Conservation (phyloP, 2,113 vertebrate species). For the Trogon melanurus region DNA sequence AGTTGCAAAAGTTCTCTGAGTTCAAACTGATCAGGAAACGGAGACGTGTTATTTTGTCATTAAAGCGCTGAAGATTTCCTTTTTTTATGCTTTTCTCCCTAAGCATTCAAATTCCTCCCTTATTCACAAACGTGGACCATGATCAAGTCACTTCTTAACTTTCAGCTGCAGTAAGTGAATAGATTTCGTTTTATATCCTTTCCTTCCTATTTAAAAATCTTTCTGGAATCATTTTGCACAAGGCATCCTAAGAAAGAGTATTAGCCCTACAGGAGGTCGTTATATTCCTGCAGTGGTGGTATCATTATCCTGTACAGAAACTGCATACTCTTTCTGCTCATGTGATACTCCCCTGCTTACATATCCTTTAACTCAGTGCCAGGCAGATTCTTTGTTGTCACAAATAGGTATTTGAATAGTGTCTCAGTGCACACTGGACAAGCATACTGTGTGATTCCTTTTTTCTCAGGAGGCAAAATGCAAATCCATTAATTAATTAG, state of each 20-base stretch:
- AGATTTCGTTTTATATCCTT: background rate
- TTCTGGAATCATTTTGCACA: background rate
- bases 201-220: background rate
- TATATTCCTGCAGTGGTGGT: background rate
- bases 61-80: background rate
- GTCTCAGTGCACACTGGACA: background rate
- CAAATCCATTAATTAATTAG: background rate
- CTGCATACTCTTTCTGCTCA: background rate
- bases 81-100: background rate
- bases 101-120: background rate
- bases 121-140: background rate
- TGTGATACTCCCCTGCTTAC: background rate
- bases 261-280: background rate
- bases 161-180: background rate
- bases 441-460: background rate
- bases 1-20: background rate
- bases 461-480: background rate
- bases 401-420: background rate
- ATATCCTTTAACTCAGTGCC: background rate
- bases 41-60: background rate
- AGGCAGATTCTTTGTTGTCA: background rate
- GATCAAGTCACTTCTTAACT: background rate
- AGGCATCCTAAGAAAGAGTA: background rate
- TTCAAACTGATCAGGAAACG: background rate
- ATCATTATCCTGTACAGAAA: background rate